Conservation (phyloP, 2,113 vertebrate species). For the Clarias macrocephalus region DNA sequence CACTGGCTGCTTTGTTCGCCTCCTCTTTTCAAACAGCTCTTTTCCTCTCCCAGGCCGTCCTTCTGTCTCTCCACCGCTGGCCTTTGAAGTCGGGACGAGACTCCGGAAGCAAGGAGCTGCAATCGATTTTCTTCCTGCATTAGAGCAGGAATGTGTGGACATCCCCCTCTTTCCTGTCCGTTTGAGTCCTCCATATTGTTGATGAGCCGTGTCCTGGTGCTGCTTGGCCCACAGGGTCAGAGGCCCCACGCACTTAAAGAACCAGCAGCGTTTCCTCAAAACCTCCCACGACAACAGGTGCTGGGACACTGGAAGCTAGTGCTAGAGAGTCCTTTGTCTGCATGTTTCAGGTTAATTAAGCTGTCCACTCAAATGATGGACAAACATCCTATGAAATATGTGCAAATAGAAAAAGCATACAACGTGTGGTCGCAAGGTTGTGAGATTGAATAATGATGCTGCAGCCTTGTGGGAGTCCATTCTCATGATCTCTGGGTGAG, state of each 20-base stretch:
- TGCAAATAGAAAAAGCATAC: background rate
- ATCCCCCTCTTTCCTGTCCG: slow-evolving; percentile 38
- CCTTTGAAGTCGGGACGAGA: slow-evolving; percentile 63
- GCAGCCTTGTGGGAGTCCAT: background rate
- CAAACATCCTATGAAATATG: background rate
- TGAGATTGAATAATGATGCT: background rate
- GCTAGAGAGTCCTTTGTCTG: background rate
- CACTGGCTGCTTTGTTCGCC: slow-evolving; percentile 67
- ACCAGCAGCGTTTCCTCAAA: background rate
- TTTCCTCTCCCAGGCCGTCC: slow-evolving; percentile 51
- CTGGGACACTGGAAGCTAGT: background rate
- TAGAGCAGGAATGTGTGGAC: slow-evolving; percentile 71
- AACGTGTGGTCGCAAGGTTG: background rate
- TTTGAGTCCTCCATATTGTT: slow-evolving; percentile 44
- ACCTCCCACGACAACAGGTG: background rate
- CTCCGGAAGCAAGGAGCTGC: slow-evolving; percentile 64
- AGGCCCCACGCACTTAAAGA: background rate
- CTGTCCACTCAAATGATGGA: background rate
- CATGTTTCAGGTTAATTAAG: background rate
- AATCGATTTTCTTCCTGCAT: slow-evolving; percentile 73
- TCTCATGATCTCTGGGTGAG: background rate
- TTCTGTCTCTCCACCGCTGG: slow-evolving; percentile 46
- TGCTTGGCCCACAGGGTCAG: slow-evolving; percentile 14
- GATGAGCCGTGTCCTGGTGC: slow-evolving; percentile 33
- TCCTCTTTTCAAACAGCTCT: slow-evolving; percentile 41